Base-by-base conservation (phyloP, 2,113 vertebrate species). In the Tauraco erythrolophus region DNA sequence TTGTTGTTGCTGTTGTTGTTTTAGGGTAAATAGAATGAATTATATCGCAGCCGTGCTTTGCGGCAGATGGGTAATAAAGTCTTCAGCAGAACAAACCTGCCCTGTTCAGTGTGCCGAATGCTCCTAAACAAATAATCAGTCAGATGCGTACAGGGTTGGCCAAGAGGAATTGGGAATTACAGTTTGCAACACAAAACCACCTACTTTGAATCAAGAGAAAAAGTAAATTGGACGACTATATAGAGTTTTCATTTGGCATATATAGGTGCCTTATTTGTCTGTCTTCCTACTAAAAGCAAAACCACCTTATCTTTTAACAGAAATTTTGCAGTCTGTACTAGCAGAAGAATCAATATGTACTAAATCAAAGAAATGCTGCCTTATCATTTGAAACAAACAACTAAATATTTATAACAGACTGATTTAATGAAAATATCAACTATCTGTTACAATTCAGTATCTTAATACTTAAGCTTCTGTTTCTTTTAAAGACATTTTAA, bases 21-120 rank as follows among this genome's bases (percentile, higher is more conserved):
- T 97, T 95, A 97, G 61, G 80, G 87, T 96, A 98, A 97, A 98
- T 97, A 95, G 95, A 97, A 98, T 95, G 94, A 97, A 94, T 97
- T 97, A 96, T 96, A 93, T 92, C 86, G 89, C 43, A 96, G 78
- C 53, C 76, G 0, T 94, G 86, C 90, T 91, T 85, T 94, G 39
- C 31, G 12, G 96, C 96, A 97, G 98, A 97, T 97, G 94, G 95
- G 92, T 98, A 96, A 97, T 97, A 97, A 98, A 97, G 94, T 93
- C 87, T 83, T 98, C 87, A 95, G 92, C 84, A 96, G 98, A 97
- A 89, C 71, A 97, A 98, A 95, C 97, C 88, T 96, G 88, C 79
- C 90, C 91, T 95, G 31, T 85, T 97, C 88, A 94, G 86, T 94
- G 93, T 97, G 93, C 88, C 41, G 96, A 97, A 82, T 92, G 93